phyloP scores from a whole-genome alignment of 1,140 invertebrate species.

The Euura saliciscinereae region DNA sequence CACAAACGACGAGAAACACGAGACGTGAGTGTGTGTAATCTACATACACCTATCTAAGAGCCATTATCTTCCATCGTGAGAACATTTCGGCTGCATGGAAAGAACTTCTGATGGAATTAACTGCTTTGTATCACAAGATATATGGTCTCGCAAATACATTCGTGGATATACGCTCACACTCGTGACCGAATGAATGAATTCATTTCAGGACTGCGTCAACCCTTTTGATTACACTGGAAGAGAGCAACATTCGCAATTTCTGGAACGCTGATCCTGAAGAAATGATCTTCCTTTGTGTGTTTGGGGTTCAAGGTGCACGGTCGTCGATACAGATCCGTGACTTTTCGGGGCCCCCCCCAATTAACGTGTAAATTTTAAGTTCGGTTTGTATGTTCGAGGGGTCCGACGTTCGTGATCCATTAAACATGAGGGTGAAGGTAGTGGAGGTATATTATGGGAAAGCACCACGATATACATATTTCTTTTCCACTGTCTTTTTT shows the following conservation, averaged over 20 bases:
- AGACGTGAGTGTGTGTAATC: background rate
- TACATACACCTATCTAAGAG: background rate
- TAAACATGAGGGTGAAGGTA: background rate
- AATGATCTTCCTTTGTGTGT: too few species aligned
- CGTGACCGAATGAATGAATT: too few species aligned
- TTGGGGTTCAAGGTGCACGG: background rate
- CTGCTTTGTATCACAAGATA: conserved; percentile 7
- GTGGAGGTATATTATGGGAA: background rate
- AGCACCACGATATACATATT: too few species aligned
- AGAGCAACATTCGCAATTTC: too few species aligned
- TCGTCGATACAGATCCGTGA: conserved; percentile 1
- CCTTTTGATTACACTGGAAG: too few species aligned
- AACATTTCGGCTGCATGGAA: conserved; percentile 4
- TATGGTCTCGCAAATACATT: background rate
- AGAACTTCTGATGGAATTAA: background rate
- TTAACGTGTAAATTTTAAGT: background rate
- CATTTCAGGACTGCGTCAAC: too few species aligned
- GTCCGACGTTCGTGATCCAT: background rate
- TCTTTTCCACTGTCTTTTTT: too few species aligned
- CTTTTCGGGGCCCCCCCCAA: background rate
- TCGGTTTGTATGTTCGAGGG: background rate
- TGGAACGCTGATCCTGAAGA: too few species aligned
- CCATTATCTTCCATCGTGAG: conserved; percentile 5
- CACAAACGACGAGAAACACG: background rate
- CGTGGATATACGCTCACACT: background rate